A percentile compares a stretch with the other conserved stretches of the same genome.
Evolutionary conservation across 2,113 vertebrate species (phyloP).

Genomic region (Copsychus sechellarum): DNA sequence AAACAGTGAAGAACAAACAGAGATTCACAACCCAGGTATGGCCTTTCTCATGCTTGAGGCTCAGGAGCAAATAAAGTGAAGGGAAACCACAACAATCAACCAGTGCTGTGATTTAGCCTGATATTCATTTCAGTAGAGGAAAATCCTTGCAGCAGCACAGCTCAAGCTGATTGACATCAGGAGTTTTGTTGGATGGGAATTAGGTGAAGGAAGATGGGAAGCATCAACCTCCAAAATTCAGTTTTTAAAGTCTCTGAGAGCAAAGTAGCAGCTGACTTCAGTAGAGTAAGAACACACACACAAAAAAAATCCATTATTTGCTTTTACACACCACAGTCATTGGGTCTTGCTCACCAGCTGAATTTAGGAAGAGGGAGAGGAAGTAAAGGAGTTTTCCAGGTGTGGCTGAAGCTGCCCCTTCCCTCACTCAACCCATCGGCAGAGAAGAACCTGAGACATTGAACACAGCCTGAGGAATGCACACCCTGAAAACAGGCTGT

Average conservation of each 20-base stretch:
- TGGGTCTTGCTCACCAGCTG: accelerated
- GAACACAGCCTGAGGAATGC: background rate
- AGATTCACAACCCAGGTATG: background rate
- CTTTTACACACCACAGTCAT: background rate
- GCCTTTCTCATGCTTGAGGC: background rate
- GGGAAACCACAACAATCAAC: background rate
- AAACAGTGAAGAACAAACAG: background rate
- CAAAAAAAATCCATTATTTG: background rate
- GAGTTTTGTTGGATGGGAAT: background rate
- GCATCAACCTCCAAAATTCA: background rate
- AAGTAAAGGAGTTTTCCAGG: background rate
- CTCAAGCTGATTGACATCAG: background rate
- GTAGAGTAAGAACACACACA: background rate
- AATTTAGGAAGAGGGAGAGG: background rate
- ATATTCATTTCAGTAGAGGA: accelerated
- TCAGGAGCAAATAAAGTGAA: background rate
- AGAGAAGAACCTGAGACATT: background rate
- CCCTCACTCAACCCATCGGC: background rate
- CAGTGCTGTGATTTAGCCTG: background rate
- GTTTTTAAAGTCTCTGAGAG: background rate
- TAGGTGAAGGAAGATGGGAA: background rate
- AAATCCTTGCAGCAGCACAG: background rate
- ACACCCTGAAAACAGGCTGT: background rate
- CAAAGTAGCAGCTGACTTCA: background rate
- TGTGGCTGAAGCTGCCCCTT: background rate